phyloP scores from a whole-genome alignment of 2,888 invertebrate species.

The Chalcosyrphus nemorum region DNA sequence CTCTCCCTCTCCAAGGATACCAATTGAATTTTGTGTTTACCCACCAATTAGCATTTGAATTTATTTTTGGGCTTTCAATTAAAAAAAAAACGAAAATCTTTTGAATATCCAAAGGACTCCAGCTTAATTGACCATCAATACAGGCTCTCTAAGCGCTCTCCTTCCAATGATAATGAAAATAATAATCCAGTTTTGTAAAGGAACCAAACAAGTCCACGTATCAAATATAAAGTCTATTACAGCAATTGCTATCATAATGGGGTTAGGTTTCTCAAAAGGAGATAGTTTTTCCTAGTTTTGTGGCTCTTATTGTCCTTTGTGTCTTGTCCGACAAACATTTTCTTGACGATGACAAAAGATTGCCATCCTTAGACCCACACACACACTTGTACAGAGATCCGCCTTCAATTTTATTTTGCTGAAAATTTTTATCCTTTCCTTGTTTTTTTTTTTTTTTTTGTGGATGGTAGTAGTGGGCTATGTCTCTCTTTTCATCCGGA shows the following conservation, averaged over 20 bases:
- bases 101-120: neutral
- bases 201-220: constrained; percentile 50
- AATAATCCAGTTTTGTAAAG: constrained; percentile 64
- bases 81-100: neutral
- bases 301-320: constrained; percentile 38
- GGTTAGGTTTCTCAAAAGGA: constrained; percentile 63
- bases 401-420: constrained; percentile 64
- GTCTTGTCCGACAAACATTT: constrained; percentile 69
- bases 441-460: constrained; percentile 68
- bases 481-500: constrained; percentile 52
- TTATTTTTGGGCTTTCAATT: constrained; percentile 35
- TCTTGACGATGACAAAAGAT: constrained; percentile 67
- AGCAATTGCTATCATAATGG: constrained; percentile 67
- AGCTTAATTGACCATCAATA: constrained; percentile 45
- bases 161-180: constrained; percentile 60
- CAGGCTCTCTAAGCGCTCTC: constrained; percentile 31
- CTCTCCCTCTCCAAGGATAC: constrained; percentile 29
- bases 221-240: constrained; percentile 69
- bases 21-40: constrained; percentile 50
- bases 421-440: constrained; percentile 70
- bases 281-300: constrained; percentile 5
- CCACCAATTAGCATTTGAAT: constrained; percentile 63
- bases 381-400: neutral
- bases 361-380: constrained; percentile 30
- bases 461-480: constrained; percentile 27